phyloP scores from a whole-genome alignment of 2,113 vertebrate species.

The Oophaga pumilio region DNA sequence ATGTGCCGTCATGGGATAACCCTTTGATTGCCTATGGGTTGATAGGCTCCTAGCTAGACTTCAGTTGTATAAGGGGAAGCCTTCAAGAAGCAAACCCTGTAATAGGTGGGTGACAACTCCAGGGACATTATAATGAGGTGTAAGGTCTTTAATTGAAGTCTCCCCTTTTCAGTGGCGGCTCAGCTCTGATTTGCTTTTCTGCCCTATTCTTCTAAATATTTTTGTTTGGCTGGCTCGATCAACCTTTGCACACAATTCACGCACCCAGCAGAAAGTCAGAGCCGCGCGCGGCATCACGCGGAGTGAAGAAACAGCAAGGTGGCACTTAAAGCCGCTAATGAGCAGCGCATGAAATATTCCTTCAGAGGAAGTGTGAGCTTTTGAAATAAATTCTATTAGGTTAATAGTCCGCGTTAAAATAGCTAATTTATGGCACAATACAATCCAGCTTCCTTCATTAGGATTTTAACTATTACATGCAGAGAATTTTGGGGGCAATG shows the following conservation, averaged over 20 bases:
- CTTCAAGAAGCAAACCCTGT: no score
- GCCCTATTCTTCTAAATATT: conserved; percentile 30
- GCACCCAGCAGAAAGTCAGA: conserved; percentile 22
- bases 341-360: conserved; percentile 21
- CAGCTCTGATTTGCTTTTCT: conserved; percentile 25
- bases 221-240: conserved; percentile 17
- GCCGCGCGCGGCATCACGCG: background rate
- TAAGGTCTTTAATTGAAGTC: no score
- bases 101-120: no score
- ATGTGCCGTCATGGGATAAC: no score
- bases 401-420: conserved; percentile 15
- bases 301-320: background rate
- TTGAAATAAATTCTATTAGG: conserved; percentile 45
- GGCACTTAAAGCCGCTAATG: conserved; percentile 26
- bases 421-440: conserved; percentile 32
- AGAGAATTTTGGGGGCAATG: background rate
- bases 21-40: no score
- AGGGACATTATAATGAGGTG: background rate
- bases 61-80: no score
- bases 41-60: no score
- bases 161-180: background rate
- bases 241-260: conserved; percentile 21
- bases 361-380: background rate
- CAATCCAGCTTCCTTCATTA: background rate
- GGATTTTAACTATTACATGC: background rate